Percentiles rank a stretch among this genome's conserved stretches.
Evolutionary conservation across 2,113 vertebrate species (phyloP).

Genomic region (Nothobranchius kuhntae): DNA sequence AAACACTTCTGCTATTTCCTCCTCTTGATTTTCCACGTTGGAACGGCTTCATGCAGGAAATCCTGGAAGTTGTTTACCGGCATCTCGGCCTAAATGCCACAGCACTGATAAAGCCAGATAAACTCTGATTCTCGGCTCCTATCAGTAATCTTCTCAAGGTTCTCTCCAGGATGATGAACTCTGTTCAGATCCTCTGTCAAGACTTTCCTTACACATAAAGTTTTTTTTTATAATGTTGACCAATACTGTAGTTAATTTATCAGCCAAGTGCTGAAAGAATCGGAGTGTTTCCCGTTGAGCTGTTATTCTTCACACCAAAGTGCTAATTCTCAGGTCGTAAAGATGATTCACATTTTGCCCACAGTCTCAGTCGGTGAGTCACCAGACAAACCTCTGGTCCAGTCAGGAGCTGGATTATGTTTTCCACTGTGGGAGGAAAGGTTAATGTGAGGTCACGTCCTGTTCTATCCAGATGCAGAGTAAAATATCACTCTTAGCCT

Average conservation of each 20-base stretch:
- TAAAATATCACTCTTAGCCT: constrained; percentile 14
- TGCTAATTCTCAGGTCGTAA: constrained; percentile 16
- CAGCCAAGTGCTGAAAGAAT: constrained; percentile 19
- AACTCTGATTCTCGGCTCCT: constrained; percentile 5
- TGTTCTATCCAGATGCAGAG: neutral
- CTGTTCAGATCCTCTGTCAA: neutral
- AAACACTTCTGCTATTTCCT: constrained; percentile 7
- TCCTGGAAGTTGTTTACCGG: constrained; percentile 22
- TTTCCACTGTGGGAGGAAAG: constrained; percentile 41
- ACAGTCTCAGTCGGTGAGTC: constrained; percentile 39
- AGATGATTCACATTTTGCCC: constrained; percentile 18
- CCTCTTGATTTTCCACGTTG: neutral
- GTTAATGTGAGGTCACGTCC: constrained; percentile 35
- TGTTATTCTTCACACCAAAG: constrained; percentile 33
- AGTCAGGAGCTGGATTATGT: constrained; percentile 24
- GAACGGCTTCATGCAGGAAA: constrained; percentile 18
- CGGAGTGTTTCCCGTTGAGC: constrained; percentile 29
- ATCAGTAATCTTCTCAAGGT: constrained; percentile 18
- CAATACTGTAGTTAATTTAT: neutral
- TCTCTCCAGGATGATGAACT: constrained; percentile 3
- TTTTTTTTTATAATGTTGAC: too few relatives aligned
- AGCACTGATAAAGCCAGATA: constrained; percentile 33
- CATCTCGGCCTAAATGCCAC: constrained; percentile 35
- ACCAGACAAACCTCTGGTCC: constrained; percentile 24
- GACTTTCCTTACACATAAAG: neutral